Evolutionary conservation across 2,888 invertebrate species (phyloP).

Genomic region (Bunonema sp.): DNA sequence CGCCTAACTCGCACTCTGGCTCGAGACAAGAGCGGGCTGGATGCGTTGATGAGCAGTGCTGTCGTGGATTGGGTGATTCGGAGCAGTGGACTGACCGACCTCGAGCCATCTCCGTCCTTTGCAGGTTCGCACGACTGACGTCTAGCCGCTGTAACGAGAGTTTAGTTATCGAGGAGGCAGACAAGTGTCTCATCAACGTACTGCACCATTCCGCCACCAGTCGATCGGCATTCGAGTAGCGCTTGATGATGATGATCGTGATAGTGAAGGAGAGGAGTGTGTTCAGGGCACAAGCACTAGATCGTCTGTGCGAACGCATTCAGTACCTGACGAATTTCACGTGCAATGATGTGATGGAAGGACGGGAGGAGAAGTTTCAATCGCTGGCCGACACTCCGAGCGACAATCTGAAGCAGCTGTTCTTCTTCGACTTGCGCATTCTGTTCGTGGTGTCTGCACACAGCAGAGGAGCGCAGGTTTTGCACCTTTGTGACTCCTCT

Average conservation of each 20-base stretch:
- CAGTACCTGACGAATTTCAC: too few relatives aligned
- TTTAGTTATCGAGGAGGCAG: slow-evolving; percentile 13
- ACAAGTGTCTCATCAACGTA: slow-evolving; percentile 17
- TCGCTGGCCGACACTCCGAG: slow-evolving; percentile 6
- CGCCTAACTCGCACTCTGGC: background rate
- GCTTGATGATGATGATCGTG: too few relatives aligned
- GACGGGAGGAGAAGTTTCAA: background rate
- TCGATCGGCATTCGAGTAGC: too few relatives aligned
- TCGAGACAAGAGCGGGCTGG: background rate
- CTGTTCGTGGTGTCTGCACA: slow-evolving; percentile 16
- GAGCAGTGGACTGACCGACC: background rate
- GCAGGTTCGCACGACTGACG: background rate
- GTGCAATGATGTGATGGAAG: too few relatives aligned
- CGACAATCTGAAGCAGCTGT: slow-evolving; percentile 6
- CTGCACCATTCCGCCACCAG: slow-evolving; percentile 5
- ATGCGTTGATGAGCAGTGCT: background rate
- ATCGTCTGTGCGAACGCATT: too few relatives aligned
- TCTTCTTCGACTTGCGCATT: slow-evolving; percentile 18
- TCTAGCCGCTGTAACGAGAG: background rate
- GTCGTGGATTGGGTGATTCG: background rate
- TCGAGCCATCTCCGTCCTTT: background rate
- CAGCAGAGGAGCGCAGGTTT: slow-evolving; percentile 9
- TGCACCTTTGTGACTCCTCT: too few relatives aligned
- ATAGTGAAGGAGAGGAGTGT: too few relatives aligned
- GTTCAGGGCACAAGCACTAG: too few relatives aligned